Base-by-base conservation (phyloP, 2,797 vertebrate genomes). In the Helostoma temminkii region DNA sequence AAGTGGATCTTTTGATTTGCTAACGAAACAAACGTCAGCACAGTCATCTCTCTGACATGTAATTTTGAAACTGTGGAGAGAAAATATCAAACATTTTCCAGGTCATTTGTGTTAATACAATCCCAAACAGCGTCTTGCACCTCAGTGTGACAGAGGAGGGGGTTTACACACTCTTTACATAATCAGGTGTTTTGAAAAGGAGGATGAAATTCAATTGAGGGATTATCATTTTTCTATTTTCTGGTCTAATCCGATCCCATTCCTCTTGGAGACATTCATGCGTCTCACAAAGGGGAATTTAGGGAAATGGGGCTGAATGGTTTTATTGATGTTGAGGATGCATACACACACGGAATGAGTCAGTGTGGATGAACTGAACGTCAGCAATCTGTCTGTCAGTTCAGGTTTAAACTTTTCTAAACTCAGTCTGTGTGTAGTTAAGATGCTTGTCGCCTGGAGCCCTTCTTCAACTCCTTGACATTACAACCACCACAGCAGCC, bases 381-480 rank as follows among this genome's bases (percentile, higher is more conserved):
- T 79, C 81, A 72, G 62, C 73, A 78, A 57, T 57, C 46, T 18
- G 30, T 67, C 50, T 12, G 42, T 61, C 49, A 55, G 12, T 47
- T 74, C 64, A 30, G n/a, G 47, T 65, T 42, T 3, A 34, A 80
- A 87, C 78, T 82, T 77, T 62, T 26, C 41, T 1, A 9, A 70
- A 63, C 49, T 18, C 68, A 10, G 18, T 66, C 47, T 5, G 42
- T 60, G 3, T 19, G 50, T 37, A 37, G 74, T 65, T 65, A 21
- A 85, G 68, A 92, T 86, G 79, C 74, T 78, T 87, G 81, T 80
- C 10, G 49, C 89, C 71, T 84, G 75, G 87, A 91, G 82, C 71
- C 80, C 41, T 41, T 68, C 56, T 80, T 43, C 57, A 19, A 41
- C 42, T 66, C 39, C 25, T 34, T 43, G 52, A 74, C 76, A 32